Evolutionary conservation across 2,888 invertebrate genomes (phyloP).

Genomic region (Scrobipalpa costella): DNA sequence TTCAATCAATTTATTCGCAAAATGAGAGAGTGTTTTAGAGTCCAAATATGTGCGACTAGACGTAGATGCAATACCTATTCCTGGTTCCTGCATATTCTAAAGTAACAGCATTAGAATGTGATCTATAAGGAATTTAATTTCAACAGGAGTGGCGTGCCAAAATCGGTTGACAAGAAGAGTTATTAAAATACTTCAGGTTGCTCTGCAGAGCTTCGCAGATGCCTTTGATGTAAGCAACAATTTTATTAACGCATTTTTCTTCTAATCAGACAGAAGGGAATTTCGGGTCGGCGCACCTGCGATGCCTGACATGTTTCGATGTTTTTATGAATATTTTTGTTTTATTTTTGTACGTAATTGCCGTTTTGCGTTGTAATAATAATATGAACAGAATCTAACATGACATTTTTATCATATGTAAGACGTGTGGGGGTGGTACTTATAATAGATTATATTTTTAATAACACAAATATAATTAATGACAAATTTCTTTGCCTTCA

Average conservation of each 20-base stretch:
- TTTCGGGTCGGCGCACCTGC: constrained; percentile 1
- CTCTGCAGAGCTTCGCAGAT: constrained; percentile 17
- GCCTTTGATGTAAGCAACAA: constrained; percentile 31
- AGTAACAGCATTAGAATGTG: constrained; percentile 1
- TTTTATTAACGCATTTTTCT: constrained; percentile 54
- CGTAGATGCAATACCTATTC: not conserved
- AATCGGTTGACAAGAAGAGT: constrained; percentile 46
- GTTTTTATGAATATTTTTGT: constrained; percentile 1
- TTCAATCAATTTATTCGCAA: not conserved
- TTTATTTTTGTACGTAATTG: not conserved
- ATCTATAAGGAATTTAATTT: constrained; percentile 47
- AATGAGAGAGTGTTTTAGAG: not conserved
- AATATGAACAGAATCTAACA: not conserved
- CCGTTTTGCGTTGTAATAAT: not conserved
- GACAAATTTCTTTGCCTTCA: too few species aligned
- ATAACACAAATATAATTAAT: too few species aligned
- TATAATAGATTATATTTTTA: too few species aligned
- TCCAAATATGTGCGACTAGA: not conserved
- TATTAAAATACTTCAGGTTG: constrained; percentile 64
- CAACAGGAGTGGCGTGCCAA: constrained; percentile 32
- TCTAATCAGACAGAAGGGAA: constrained; percentile 30
- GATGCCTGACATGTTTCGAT: not conserved
- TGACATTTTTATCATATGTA: too few species aligned
- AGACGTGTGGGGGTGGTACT: too few species aligned
- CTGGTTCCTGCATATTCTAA: not conserved